Conservation (phyloP, 1,140 invertebrate genomes). For the Copidosoma floridanum region DNA sequence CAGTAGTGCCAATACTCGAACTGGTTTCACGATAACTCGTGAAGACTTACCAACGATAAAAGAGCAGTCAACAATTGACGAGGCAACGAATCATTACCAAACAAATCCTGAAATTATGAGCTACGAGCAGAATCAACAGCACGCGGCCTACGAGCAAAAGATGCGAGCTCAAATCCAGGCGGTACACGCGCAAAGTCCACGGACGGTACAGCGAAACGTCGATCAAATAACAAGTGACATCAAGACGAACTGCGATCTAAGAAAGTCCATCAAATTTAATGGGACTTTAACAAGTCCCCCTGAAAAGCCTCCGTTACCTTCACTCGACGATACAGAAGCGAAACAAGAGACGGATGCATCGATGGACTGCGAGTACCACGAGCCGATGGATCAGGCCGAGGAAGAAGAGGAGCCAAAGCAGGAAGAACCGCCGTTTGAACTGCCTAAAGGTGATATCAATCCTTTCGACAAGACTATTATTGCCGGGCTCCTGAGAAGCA, state of each 20-base stretch:
- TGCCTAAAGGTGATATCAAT: constrained; percentile 52
- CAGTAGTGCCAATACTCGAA: constrained; percentile 34
- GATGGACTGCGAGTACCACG: constrained; percentile 49
- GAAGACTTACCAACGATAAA: constrained; percentile 45
- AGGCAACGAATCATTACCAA: constrained; percentile 18
- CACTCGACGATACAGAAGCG: constrained; percentile 7
- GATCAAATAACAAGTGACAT: constrained; percentile 55
- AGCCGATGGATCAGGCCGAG: constrained; percentile 45
- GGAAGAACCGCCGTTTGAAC: constrained; percentile 44
- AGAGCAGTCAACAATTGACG: constrained; percentile 34
- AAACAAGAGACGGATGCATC: constrained; percentile 20
- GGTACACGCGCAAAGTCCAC: constrained; percentile 52
- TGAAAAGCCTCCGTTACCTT: not conserved
- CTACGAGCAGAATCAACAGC: constrained; percentile 25
- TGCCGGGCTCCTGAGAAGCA: constrained; percentile 53
- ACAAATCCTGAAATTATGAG: not conserved
- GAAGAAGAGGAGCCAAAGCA: constrained; percentile 31
- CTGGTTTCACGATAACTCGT: constrained; percentile 41
- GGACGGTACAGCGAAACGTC: constrained; percentile 53
- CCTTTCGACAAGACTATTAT: constrained; percentile 58
- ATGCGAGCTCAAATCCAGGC: constrained; percentile 51
- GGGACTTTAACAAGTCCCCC: constrained; percentile 11
- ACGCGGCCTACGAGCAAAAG: constrained; percentile 43
- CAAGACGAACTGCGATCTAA: constrained; percentile 51
- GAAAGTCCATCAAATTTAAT: constrained; percentile 48